Evolutionary conservation across 2,888 invertebrate species (phyloP).

Genomic region (Iphiclides podalirius): DNA sequence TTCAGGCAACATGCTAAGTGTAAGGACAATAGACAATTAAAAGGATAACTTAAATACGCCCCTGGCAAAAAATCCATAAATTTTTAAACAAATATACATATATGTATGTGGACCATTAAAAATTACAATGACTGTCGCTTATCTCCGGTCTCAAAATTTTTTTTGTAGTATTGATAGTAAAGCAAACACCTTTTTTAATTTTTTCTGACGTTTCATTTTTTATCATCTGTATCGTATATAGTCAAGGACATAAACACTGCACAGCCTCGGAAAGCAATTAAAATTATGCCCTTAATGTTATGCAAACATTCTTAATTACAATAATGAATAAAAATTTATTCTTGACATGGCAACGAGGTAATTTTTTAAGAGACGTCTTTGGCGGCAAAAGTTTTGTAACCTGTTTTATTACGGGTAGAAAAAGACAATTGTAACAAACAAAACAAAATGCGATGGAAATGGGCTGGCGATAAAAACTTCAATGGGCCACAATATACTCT

Average conservation of each 20-base stretch:
- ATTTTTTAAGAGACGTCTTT: slow-evolving; percentile 27
- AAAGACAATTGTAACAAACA: slow-evolving; percentile 9
- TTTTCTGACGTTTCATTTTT: background rate
- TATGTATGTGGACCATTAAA: no score
- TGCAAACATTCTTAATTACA: slow-evolving; percentile 45
- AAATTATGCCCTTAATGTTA: slow-evolving; percentile 43
- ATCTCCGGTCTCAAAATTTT: background rate
- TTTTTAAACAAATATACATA: background rate
- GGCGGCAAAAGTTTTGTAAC: slow-evolving; percentile 29
- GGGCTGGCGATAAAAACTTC: background rate
- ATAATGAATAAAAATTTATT: slow-evolving; percentile 34
- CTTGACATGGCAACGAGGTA: slow-evolving; percentile 12
- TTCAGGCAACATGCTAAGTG: no score
- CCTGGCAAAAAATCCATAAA: background rate
- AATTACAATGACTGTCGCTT: background rate
- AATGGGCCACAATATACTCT: background rate
- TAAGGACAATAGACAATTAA: no score
- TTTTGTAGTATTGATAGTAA: background rate
- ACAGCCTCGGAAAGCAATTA: slow-evolving; percentile 18
- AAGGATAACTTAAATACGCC: no score
- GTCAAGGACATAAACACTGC: slow-evolving; percentile 6
- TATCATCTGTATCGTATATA: background rate
- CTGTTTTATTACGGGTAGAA: slow-evolving; percentile 34
- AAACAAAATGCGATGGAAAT: background rate
- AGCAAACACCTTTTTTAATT: background rate